phyloP scores from a whole-genome alignment of 2,888 invertebrate genomes.

The Drosophila testacea region DNA sequence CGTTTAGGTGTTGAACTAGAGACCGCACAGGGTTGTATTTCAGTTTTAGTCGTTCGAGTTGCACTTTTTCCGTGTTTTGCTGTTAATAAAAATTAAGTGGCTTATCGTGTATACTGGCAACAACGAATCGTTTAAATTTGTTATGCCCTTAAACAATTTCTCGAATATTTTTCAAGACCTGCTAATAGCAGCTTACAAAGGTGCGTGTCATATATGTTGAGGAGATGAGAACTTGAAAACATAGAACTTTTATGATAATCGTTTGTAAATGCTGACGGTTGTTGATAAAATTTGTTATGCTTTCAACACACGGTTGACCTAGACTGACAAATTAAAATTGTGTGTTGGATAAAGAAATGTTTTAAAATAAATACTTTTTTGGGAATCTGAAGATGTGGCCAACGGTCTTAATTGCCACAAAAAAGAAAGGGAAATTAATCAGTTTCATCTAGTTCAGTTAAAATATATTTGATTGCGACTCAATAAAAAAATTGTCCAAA shows the following conservation, averaged over 20 bases:
- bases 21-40: constrained; percentile 34
- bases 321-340: constrained; percentile 37
- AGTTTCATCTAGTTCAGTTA: no score
- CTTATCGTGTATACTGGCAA: constrained; percentile 63
- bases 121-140: constrained; percentile 58
- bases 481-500: no score
- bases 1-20: constrained; percentile 47
- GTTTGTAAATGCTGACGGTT: constrained; percentile 25
- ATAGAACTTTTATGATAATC: constrained; percentile 49
- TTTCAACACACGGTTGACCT: constrained; percentile 29
- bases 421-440: no score
- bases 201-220: constrained; percentile 35
- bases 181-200: constrained; percentile 33
- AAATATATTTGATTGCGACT: no score
- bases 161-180: constrained; percentile 10
- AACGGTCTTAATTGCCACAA: no score
- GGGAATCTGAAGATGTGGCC: neutral
- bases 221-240: constrained; percentile 17
- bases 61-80: constrained; percentile 1
- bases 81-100: constrained; percentile 71
- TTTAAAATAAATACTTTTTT: neutral
- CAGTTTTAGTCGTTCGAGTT: neutral
- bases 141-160: constrained; percentile 52
- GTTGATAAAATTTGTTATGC: constrained; percentile 18
- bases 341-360: neutral